These are phyloP conservation scores for Thereva nobilitata DNA, from an alignment of 2,888 invertebrate genomes.

Conservation along the genomic window DNA sequence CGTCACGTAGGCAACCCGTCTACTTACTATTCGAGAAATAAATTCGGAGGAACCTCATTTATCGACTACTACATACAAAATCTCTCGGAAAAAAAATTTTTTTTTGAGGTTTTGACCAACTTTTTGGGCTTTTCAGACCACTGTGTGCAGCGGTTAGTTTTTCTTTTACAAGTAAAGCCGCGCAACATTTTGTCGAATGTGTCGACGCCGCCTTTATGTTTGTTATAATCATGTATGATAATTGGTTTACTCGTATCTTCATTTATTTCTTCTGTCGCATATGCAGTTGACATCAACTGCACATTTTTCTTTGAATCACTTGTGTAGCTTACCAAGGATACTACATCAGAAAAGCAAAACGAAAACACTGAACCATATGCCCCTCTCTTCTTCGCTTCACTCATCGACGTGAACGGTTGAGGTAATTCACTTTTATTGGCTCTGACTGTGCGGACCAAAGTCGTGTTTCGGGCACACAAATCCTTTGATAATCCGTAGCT, in stretches of 20 bases:
- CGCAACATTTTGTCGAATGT: slow-evolving; percentile 43
- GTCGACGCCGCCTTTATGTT: slow-evolving; percentile 44
- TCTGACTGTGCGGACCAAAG: slow-evolving; percentile 18
- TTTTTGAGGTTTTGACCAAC: too few relatives aligned
- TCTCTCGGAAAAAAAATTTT: too few relatives aligned
- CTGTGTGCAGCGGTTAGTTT: slow-evolving; percentile 40
- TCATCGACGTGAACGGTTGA: slow-evolving; percentile 8
- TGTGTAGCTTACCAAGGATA: slow-evolving; percentile 14
- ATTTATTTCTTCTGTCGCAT: slow-evolving; percentile 21
- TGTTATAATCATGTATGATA: slow-evolving; percentile 43
- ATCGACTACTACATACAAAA: too few relatives aligned
- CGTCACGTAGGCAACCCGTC: too few relatives aligned
- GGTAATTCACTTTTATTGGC: slow-evolving; percentile 20
- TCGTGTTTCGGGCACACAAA: slow-evolving; percentile 9
- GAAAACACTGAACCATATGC: slow-evolving; percentile 22
- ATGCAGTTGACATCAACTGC: slow-evolving; percentile 27
- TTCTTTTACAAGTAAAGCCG: slow-evolving; percentile 40
- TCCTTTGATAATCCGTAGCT: neutral
- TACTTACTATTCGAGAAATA: too few relatives aligned
- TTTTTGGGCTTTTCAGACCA: too few relatives aligned
- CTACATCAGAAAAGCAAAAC: slow-evolving; percentile 29
- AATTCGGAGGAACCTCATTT: too few relatives aligned
- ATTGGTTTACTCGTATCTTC: slow-evolving; percentile 41
- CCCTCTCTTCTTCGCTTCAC: slow-evolving; percentile 8
- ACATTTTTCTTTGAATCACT: slow-evolving; percentile 33